Evolutionary conservation across 35 echinoderm and acorn worm genomes (phyloP).

Genomic region (Apostichopus californicus): DNA sequence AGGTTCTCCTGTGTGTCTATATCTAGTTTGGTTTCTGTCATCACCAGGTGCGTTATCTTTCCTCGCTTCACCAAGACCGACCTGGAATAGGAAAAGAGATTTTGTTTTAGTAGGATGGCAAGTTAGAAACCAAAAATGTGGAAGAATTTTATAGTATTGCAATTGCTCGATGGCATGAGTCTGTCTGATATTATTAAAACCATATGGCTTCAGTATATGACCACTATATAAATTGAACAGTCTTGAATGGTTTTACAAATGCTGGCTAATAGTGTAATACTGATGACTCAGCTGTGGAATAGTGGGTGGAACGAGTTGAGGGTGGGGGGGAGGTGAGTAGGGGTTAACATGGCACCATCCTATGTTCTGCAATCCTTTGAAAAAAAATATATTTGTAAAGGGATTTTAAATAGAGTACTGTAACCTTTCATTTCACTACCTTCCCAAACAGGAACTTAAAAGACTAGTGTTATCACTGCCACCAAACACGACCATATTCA

Average conservation of each 20-base stretch:
- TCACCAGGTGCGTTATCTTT: neutral
- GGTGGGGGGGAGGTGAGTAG: no score
- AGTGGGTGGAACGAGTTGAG: no score
- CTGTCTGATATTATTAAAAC: no score
- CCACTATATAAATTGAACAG: no score
- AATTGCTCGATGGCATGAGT: neutral
- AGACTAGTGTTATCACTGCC: neutral
- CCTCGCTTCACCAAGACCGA: neutral
- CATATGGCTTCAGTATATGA: no score
- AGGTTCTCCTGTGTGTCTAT: neutral
- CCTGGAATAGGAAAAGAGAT: neutral
- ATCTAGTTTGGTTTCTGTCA: conserved; percentile 5
- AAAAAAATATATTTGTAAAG: no score
- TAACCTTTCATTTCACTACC: neutral
- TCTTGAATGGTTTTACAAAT: no score
- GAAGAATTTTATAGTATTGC: neutral
- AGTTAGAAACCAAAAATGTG: neutral
- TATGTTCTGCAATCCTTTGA: no score
- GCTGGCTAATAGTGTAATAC: no score
- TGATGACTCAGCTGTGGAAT: no score
- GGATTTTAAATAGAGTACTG: neutral
- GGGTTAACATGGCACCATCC: no score
- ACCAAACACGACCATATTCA: neutral
- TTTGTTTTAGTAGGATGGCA: neutral
- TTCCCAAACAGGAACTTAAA: neutral